Base-by-base conservation (phyloP, 2,113 vertebrate genomes). In the Clarias macrocephalus region DNA sequence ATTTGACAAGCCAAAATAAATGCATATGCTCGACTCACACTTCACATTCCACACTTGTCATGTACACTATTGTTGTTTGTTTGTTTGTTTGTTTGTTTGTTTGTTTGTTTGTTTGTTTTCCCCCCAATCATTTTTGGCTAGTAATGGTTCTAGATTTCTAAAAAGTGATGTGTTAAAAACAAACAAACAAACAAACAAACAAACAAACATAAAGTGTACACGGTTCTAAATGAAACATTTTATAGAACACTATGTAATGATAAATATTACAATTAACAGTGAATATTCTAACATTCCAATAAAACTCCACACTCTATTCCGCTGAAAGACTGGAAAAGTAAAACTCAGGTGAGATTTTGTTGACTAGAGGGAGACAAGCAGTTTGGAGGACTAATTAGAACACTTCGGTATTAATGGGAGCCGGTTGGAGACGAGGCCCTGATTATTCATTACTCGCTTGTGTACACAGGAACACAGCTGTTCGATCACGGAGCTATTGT, bases 371-470 rank as follows among this genome's bases (percentile, higher is more conserved):
- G 42, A 66, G 42, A 16, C 0, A 8, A 52, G 94, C 94, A 94
- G 94, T 94, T 93, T 91, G 90, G 93, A 93, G 91, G 93, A 90
- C 93, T 95, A 81, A 81, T 81, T 81, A 81, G 57, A 81, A 81
- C 79, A 81, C 57, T 81, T 81, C 28, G 11, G 42, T 81, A 81
- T 81, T 81, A 81, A 81, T 62, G 79, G 79, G 30, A 81, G 79
- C 30, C 12, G 89, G 60, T 83, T 83, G 91, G 93, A 93, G 89
- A 90, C 91, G 90, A 89, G 88, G 90, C 88, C 91, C 89, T 94
- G 93, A 95, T 95, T 94, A 94, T 94, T 94, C 95, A 94, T 95
- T 94, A 94, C 92, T 92, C 92, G 80, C 93, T 93, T 93, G 92
- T 94, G 92, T 91, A 92, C 94, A 94, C 91, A 91, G 90, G 91